Evolutionary conservation across 2,797 vertebrate genomes (phyloP).

Genomic region (Macrochelys suwanniensis): DNA sequence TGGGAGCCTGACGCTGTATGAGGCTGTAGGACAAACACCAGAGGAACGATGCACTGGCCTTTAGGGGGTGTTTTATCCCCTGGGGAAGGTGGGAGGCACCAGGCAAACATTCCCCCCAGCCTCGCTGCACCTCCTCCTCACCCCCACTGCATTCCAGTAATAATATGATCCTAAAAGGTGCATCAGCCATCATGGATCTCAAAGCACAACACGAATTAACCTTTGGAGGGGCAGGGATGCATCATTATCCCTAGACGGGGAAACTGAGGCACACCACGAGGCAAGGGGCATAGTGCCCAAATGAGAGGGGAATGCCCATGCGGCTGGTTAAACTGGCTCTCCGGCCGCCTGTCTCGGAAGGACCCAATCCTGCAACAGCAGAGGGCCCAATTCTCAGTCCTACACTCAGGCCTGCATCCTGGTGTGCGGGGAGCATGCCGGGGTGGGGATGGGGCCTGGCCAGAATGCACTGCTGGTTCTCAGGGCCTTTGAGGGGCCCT

Average conservation of each 20-base stretch:
- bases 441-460: background rate
- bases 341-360: background rate
- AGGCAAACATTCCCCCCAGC: background rate
- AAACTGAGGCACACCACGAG: slow-evolving; percentile 39
- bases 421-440: background rate
- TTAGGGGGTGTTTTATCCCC: background rate
- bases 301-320: background rate
- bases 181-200: background rate
- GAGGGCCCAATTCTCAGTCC: background rate
- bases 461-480: background rate
- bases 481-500: no score
- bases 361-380: background rate
- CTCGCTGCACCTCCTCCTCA: background rate
- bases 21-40: background rate
- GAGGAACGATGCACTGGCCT: background rate
- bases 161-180: background rate
- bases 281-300: background rate
- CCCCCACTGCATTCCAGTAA: background rate
- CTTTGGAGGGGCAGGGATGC: background rate
- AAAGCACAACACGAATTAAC: slow-evolving; percentile 38
- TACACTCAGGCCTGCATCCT: background rate
- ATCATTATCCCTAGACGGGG: background rate
- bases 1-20: no score
- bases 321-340: background rate
- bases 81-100: background rate